These are phyloP conservation scores for Zelostemma sp. DNA, from an alignment of 1,140 invertebrate genomes.

Conservation along the genomic window DNA sequence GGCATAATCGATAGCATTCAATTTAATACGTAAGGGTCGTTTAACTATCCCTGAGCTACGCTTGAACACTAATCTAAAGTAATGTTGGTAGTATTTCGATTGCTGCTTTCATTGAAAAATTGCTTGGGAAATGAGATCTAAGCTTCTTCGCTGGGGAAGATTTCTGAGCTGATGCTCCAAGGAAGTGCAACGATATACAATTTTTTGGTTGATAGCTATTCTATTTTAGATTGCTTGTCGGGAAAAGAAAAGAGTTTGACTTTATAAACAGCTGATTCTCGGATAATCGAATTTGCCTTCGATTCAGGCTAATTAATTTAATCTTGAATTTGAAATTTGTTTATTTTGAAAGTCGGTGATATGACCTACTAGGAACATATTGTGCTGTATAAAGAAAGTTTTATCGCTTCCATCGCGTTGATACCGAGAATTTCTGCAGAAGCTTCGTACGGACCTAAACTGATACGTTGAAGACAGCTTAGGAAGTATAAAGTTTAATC, in stretches of 20 bases:
- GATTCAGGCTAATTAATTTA: constrained; percentile 32
- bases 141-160: too few relatives aligned
- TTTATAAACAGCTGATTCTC: constrained; percentile 22
- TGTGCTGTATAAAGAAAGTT: constrained; percentile 46
- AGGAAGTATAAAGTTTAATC: constrained; percentile 46
- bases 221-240: too few relatives aligned
- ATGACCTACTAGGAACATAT: constrained; percentile 38
- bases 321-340: constrained; percentile 35
- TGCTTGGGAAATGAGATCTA: too few relatives aligned
- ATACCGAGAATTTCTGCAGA: constrained; percentile 37
- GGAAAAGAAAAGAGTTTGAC: too few relatives aligned
- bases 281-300: constrained; percentile 15
- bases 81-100: constrained; percentile 1
- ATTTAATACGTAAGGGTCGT: constrained; percentile 16
- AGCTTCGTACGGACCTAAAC: constrained; percentile 39
- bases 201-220: too few relatives aligned
- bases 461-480: constrained; percentile 40
- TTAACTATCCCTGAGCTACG: background rate
- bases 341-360: constrained; percentile 34
- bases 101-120: too few relatives aligned
- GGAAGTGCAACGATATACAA: too few relatives aligned
- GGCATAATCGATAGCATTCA: constrained; percentile 19
- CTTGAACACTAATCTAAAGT: constrained; percentile 18
- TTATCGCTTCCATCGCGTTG: constrained; percentile 41
- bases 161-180: too few relatives aligned